These are phyloP conservation scores for Lochmaea capreae DNA, from an alignment of 2,888 invertebrate species.

Conservation along the genomic window DNA sequence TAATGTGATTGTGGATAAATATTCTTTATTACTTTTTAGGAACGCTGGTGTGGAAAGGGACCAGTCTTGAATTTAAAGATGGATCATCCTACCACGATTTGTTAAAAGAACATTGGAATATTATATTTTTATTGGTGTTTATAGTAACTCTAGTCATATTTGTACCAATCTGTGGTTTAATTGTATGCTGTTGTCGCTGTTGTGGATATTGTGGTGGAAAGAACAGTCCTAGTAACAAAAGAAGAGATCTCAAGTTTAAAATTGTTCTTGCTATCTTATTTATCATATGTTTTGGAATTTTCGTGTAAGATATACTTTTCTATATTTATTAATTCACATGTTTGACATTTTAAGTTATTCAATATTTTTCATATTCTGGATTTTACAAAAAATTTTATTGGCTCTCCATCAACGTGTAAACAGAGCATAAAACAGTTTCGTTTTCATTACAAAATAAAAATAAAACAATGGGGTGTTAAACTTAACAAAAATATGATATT, in stretches of 20 bases:
- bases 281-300: slow-evolving; percentile 82
- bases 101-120: slow-evolving; percentile 41
- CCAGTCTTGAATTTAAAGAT: slow-evolving; percentile 12
- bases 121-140: slow-evolving; percentile 35
- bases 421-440: no score
- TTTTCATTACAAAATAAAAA: no score
- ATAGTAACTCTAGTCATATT: slow-evolving; percentile 71
- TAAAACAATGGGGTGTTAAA: no score
- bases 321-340: neutral
- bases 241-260: slow-evolving; percentile 84
- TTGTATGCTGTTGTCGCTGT: slow-evolving; percentile 89
- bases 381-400: no score
- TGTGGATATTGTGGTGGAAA: slow-evolving; percentile 83
- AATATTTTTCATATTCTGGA: no score
- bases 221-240: slow-evolving; percentile 86
- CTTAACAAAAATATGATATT: no score
- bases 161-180: slow-evolving; percentile 84
- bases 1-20: neutral
- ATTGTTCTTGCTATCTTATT: slow-evolving; percentile 81
- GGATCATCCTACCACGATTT: slow-evolving; percentile 29
- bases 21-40: slow-evolving; percentile 5
- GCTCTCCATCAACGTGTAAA: no score
- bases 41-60: neutral
- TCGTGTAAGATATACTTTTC: slow-evolving; percentile 76
- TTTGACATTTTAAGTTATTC: neutral